These are phyloP conservation scores for Clarias batrachus DNA, from an alignment of 2,113 vertebrate species.

Conservation along the genomic window DNA sequence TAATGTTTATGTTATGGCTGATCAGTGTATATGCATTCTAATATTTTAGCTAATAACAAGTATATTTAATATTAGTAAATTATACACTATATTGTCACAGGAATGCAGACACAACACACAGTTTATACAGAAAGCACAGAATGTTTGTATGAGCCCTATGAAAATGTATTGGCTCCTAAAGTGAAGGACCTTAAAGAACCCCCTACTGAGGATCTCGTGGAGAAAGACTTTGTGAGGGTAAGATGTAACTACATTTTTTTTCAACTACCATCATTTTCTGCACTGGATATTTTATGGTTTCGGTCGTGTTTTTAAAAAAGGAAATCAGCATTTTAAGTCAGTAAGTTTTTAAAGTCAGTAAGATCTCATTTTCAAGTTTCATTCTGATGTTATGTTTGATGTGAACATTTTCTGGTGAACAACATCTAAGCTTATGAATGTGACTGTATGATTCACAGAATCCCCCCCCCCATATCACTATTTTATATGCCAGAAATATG, in stretches of 20 bases:
- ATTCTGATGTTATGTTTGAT: not conserved
- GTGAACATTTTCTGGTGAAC: not conserved
- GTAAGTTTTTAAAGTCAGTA: not conserved
- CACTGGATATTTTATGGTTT: not conserved
- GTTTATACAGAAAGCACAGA: not conserved
- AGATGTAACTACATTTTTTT: not conserved
- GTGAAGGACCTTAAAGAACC: not conserved
- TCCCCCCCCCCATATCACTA: not conserved
- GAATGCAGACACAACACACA: not conserved
- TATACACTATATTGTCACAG: not conserved
- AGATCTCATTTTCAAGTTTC: not conserved
- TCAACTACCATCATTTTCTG: not conserved
- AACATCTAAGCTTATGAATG: not conserved
- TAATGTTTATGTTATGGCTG: too few relatives aligned
- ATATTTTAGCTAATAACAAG: not conserved
- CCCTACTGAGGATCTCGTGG: not conserved
- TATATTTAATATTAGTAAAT: not conserved
- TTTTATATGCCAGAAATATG: not conserved
- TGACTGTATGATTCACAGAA: not conserved
- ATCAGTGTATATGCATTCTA: not conserved
- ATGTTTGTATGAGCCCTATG: slow-evolving; percentile 15
- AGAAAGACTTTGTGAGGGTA: slow-evolving; percentile 25
- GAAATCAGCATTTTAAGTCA: not conserved
- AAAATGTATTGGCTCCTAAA: slow-evolving; percentile 4
- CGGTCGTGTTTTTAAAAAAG: not conserved